Base-by-base conservation (phyloP, 2,113 vertebrate genomes). In the Chinchilla lanigera region DNA sequence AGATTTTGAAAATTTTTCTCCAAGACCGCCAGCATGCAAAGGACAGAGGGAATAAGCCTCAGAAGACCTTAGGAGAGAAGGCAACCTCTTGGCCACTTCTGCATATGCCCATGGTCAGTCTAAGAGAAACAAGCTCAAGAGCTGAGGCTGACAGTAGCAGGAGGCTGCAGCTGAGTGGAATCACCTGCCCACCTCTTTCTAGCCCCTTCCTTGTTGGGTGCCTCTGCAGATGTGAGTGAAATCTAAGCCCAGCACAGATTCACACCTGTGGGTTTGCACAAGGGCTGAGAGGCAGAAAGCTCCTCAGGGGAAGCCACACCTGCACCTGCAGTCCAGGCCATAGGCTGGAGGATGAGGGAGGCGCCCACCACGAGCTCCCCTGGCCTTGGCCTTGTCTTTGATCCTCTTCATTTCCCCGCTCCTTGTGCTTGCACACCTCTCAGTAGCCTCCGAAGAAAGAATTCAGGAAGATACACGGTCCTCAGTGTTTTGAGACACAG, bases 1-100 rank as follows among this genome's bases (percentile, higher is more conserved):
- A 88, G 89, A 44, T 1, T 16, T 75, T 82, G 2, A n/a, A n/a
- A 69, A 96, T 97, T 97, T 69, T 96, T 97, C 97, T 95, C 47
- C 71, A 33, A n/a, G 81, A 93, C 58, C 3, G 12, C 81, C 85
- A 80, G 85, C 19, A 56, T 77, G 22, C 93, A 92, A 81, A 69
- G 47, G 44, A 78, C 17, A 80, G 41, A 93, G n/a, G 2, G 35
- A 50, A 11, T 77, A 2, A 88, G 65, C 30, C 67, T 91, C 86
- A 92, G 89, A 7, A 61, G 96, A 50, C 30, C 7, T 82, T 22
- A 92, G 73, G 86, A 85, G 77, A 83, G 77, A 94, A 82, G 54
- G 83, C 61, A 69, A 14, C 16, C 63, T 78, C 9, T 1, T 33
- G 3, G 26, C 65, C 44, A 11, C 60, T 61, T 56, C 67, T 73